Conservation (phyloP, 2,113 vertebrate genomes). For the Pachycephala philippinensis region DNA sequence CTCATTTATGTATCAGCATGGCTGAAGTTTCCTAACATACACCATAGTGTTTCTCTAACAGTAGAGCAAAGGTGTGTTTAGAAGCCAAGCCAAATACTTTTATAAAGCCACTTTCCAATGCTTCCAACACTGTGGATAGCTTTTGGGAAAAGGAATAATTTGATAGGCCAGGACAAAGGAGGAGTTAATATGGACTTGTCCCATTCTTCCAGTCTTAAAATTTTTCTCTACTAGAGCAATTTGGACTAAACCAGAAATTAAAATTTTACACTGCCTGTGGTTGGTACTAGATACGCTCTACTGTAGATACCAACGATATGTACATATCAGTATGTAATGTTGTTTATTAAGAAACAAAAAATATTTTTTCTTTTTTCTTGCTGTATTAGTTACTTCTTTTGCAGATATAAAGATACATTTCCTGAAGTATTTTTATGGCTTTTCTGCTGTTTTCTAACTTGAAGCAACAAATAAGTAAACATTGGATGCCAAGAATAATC, state of each 20-base stretch:
- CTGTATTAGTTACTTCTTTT: not conserved
- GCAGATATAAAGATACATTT: not conserved
- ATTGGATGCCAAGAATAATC: not conserved
- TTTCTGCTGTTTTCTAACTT: not conserved
- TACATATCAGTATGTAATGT: not conserved
- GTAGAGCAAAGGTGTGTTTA: not conserved
- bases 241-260: not conserved
- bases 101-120: not conserved
- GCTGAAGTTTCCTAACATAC: not conserved
- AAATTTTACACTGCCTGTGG: not conserved
- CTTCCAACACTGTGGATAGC: not conserved
- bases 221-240: not conserved
- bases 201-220: not conserved
- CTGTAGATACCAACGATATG: not conserved
- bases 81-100: not conserved
- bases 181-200: not conserved
- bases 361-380: not conserved
- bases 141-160: not conserved
- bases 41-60: not conserved
- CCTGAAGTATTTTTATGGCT: not conserved
- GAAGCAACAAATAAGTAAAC: not conserved
- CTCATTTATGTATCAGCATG: not conserved
- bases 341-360: not conserved
- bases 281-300: not conserved
- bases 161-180: not conserved